phyloP scores from a whole-genome alignment of 2,888 invertebrate species.

The Erebia epiphron region DNA sequence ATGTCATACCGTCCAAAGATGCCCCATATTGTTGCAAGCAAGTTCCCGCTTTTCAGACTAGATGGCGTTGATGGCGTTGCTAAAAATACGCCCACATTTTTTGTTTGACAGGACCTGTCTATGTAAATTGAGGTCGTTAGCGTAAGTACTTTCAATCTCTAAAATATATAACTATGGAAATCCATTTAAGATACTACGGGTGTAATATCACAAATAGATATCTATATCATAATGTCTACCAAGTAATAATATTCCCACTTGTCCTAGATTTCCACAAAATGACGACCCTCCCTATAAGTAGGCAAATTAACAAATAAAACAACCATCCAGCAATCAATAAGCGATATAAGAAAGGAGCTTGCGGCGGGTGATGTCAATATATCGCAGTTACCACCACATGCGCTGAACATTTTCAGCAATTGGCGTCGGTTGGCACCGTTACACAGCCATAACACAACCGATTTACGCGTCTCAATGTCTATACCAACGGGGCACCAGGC shows the following conservation, averaged over 20 bases:
- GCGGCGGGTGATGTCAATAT: constrained; percentile 30
- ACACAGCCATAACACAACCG: constrained; percentile 51
- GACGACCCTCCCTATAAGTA: background rate
- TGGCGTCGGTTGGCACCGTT: constrained; percentile 34
- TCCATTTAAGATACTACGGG: background rate
- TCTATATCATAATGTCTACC: background rate
- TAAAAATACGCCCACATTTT: too few relatives aligned
- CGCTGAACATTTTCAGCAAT: constrained; percentile 34
- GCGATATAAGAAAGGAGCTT: constrained; percentile 12
- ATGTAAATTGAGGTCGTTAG: too few relatives aligned
- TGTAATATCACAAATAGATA: background rate
- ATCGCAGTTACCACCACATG: constrained; percentile 31
- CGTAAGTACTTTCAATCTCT: too few relatives aligned
- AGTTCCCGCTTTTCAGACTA: too few relatives aligned
- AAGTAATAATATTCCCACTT: background rate
- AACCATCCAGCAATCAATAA: constrained; percentile 16
- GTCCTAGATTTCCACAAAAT: background rate
- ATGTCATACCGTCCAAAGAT: too few relatives aligned
- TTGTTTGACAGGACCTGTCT: too few relatives aligned
- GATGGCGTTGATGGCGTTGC: too few relatives aligned
- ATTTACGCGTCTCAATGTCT: constrained; percentile 55
- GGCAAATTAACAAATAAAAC: constrained; percentile 11
- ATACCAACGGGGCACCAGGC: constrained; percentile 47
- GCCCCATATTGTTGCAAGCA: too few relatives aligned
- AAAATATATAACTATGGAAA: background rate